A percentile compares a stretch with the other conserved stretches of the same genome.
phyloP scores from a whole-genome alignment of 2,888 invertebrate species.

The Drosophila atripex region DNA sequence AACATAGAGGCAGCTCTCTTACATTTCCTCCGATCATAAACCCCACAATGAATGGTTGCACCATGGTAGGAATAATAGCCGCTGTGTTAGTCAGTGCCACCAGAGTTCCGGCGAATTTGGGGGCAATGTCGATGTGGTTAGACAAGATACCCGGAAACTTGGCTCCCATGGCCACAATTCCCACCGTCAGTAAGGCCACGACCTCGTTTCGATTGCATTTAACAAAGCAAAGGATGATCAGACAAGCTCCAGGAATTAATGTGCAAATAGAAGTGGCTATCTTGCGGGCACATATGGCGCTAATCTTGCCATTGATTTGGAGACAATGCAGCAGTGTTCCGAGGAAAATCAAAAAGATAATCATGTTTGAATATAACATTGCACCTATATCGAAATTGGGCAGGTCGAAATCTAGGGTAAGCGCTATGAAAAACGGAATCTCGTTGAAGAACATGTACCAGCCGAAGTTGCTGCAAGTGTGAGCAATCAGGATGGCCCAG shows the following conservation, averaged over 20 bases:
- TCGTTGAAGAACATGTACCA: conserved; percentile 94
- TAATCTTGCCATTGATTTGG: conserved; percentile 86
- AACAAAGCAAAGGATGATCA: conserved; percentile 88
- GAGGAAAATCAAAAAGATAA: conserved; percentile 90
- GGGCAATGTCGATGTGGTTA: conserved; percentile 94
- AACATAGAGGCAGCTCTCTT: conserved; percentile 79
- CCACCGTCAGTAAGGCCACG: conserved; percentile 84
- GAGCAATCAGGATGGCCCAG: conserved; percentile 90
- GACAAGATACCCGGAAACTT: conserved; percentile 93
- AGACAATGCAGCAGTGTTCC: conserved; percentile 88
- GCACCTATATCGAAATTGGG: too few relatives aligned
- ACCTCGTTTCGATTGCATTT: conserved; percentile 88
- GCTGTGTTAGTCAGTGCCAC: conserved; percentile 92
- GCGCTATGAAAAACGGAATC: conserved; percentile 90
- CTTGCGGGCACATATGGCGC: conserved; percentile 90
- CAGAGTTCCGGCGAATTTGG: conserved; percentile 91
- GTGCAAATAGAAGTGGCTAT: conserved; percentile 89
- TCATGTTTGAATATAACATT: conserved; percentile 92
- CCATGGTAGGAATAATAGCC: conserved; percentile 92
- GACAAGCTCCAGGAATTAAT: conserved; percentile 87
- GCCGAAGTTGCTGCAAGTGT: conserved; percentile 92
- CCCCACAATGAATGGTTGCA: conserved; percentile 89
- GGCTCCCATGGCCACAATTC: conserved; percentile 89
- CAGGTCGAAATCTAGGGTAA: too few relatives aligned
- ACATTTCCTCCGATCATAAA: conserved; percentile 90